Evolutionary conservation across 2,797 vertebrate species (phyloP).

Genomic region (Gouania willdenowi): DNA sequence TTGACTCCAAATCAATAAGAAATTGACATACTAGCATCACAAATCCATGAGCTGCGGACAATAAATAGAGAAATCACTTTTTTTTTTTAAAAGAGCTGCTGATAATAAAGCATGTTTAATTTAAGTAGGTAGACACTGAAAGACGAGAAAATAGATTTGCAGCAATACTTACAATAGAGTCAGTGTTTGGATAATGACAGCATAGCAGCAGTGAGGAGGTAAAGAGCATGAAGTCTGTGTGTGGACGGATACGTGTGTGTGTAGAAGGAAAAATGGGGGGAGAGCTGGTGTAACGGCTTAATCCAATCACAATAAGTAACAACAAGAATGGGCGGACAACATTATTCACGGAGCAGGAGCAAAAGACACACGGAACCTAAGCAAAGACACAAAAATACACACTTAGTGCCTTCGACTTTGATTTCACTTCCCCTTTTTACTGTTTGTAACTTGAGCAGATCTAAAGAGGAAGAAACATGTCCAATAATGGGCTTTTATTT

Average conservation of each 20-base stretch:
- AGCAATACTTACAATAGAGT: slow-evolving; percentile 40
- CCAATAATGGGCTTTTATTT: slow-evolving; percentile 5
- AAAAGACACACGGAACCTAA: slow-evolving; percentile 42
- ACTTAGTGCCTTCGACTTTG: slow-evolving; percentile 10
- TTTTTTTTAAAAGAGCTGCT: slow-evolving; percentile 1
- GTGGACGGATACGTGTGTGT: not conserved
- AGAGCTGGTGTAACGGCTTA: slow-evolving; percentile 56
- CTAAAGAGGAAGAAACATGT: not conserved
- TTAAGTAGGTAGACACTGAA: slow-evolving; percentile 1
- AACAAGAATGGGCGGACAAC: slow-evolving; percentile 62
- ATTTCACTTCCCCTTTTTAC: slow-evolving; percentile 34
- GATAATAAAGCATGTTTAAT: not conserved
- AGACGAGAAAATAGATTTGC: slow-evolving; percentile 15
- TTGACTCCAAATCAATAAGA: too few species aligned
- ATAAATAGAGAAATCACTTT: not conserved
- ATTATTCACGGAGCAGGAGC: slow-evolving; percentile 55
- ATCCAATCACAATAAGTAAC: slow-evolving; percentile 62
- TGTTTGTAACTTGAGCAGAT: not conserved
- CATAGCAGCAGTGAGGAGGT: slow-evolving; percentile 24
- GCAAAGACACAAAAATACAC: slow-evolving; percentile 17
- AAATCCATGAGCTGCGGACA: not conserved
- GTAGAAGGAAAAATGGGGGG: too few species aligned
- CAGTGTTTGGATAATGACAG: slow-evolving; percentile 32
- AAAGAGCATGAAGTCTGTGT: slow-evolving; percentile 36
- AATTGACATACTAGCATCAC: too few species aligned